Percentiles rank a stretch among this genome's conserved stretches.
Evolutionary conservation across 2,797 vertebrate species (phyloP).

Genomic region (Scarus forsteni): DNA sequence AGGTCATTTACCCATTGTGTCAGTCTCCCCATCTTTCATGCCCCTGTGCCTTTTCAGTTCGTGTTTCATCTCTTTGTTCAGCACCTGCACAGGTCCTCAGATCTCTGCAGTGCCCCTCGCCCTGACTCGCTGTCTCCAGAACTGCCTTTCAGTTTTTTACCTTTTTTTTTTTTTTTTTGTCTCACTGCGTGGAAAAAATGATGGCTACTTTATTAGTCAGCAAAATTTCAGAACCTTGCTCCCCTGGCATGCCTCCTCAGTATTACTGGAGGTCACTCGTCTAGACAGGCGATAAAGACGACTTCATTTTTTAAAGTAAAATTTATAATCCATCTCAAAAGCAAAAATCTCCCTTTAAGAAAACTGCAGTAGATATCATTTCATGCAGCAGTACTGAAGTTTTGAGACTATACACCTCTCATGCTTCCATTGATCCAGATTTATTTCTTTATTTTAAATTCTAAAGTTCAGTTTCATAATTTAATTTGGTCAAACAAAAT

Average conservation of each 20-base stretch:
- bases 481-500: too few species aligned
- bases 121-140: constrained; percentile 7
- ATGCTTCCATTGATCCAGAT: neutral
- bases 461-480: too few species aligned
- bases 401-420: neutral
- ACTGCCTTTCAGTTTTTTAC: neutral
- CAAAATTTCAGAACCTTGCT: constrained; percentile 1
- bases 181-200: constrained; percentile 7
- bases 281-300: neutral
- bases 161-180: constrained; percentile 30
- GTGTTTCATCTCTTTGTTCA: constrained; percentile 69
- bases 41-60: constrained; percentile 56
- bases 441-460: too few species aligned
- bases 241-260: neutral
- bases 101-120: constrained; percentile 44
- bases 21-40: constrained; percentile 42
- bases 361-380: neutral
- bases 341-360: neutral
- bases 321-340: neutral
- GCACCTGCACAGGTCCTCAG: constrained; percentile 69
- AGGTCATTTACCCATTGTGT: constrained; percentile 49
- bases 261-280: neutral
- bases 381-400: neutral
- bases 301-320: neutral
- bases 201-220: constrained; percentile 1